Percentiles rank a stretch among this genome's conserved stretches.
Evolutionary conservation across 2,888 invertebrate genomes (phyloP).

Genomic region (Lucinisca nassula): DNA sequence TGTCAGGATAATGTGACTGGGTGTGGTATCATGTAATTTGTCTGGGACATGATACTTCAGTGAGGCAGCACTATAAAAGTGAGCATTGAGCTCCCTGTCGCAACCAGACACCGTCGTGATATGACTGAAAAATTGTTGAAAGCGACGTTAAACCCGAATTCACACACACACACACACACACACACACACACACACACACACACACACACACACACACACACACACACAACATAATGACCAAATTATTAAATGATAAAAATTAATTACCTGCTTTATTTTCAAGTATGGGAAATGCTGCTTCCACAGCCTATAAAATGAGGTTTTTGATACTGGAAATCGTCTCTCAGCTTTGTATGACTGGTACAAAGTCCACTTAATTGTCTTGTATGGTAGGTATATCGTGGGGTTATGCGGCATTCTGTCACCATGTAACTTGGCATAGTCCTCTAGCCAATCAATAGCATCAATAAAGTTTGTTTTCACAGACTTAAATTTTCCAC

Average conservation of each 20-base stretch:
- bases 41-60: too few species aligned
- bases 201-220: too few species aligned
- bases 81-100: too few species aligned
- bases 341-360: background rate
- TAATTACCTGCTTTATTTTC: constrained; percentile 17
- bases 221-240: too few species aligned
- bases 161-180: too few species aligned
- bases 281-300: background rate
- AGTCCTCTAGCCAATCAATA: constrained; percentile 12
- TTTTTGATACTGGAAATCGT: background rate
- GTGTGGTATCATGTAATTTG: too few species aligned
- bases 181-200: too few species aligned
- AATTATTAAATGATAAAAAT: background rate
- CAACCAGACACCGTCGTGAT: too few species aligned
- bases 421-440: constrained; percentile 24
- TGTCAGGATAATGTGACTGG: too few species aligned
- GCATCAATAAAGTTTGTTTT: background rate
- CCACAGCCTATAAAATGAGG: constrained; percentile 9
- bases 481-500: background rate
- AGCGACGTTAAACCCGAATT: too few species aligned
- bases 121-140: too few species aligned
- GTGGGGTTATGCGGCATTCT: constrained; percentile 18
- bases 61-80: too few species aligned
- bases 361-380: background rate
- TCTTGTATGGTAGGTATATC: constrained; percentile 1